These are phyloP conservation scores for Lepidurus apus DNA, from an alignment of 1,140 invertebrate species.

Conservation along the genomic window DNA sequence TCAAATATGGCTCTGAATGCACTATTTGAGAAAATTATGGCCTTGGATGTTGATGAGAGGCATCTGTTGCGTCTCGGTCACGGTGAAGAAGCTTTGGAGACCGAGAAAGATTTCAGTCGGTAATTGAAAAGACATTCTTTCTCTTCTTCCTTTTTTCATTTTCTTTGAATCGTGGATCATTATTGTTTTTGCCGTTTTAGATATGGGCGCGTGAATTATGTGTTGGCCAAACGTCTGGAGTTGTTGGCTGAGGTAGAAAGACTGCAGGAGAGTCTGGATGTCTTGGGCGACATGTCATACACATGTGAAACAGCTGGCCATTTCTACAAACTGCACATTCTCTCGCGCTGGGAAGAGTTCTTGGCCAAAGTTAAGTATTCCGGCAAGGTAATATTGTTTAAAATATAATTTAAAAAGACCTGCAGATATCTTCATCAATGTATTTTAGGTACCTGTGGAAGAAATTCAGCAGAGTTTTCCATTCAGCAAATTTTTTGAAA, in stretches of 20 bases:
- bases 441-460: conserved; percentile 42
- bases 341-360: conserved; percentile 89
- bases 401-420: conserved; percentile 24
- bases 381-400: conserved; percentile 38
- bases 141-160: background rate
- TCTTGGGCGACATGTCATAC: conserved; percentile 86
- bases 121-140: conserved; percentile 39
- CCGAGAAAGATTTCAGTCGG: conserved; percentile 97
- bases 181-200: conserved; percentile 44
- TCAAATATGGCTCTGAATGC: conserved; percentile 99
- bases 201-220: conserved; percentile 98
- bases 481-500: conserved; percentile 83
- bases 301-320: conserved; percentile 98
- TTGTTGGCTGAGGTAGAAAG: conserved; percentile 83
- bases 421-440: background rate
- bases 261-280: conserved; percentile 69
- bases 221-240: conserved; percentile 86
- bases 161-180: background rate
- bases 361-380: conserved; percentile 51
- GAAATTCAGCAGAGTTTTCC: conserved; percentile 71
- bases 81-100: conserved; percentile 96
- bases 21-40: conserved; percentile 99
- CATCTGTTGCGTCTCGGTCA: conserved; percentile 98
- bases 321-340: conserved; percentile 79
- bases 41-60: conserved; percentile 93